Percentiles rank a stretch among this genome's conserved stretches.
These are phyloP conservation scores for Microplitis demolitor DNA, from an alignment of 1,140 invertebrate species.

Conservation along the genomic window DNA sequence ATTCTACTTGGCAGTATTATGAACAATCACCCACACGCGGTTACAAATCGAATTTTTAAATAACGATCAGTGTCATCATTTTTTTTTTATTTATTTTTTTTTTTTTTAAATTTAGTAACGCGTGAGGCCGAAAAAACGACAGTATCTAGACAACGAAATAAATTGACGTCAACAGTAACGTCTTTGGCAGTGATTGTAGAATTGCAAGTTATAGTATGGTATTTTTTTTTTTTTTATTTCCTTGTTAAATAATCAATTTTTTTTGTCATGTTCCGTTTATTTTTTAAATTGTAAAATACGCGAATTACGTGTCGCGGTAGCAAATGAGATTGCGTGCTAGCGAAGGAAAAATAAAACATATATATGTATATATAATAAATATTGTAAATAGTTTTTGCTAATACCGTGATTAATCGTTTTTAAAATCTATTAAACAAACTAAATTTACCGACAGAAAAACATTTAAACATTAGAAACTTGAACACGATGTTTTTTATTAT, in stretches of 20 bases:
- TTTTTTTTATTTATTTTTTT: no score
- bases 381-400: neutral
- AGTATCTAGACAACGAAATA: slow-evolving; percentile 43
- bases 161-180: slow-evolving; percentile 48
- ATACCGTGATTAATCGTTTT: no score
- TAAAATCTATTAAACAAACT: no score
- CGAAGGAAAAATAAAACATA: neutral
- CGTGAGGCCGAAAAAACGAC: slow-evolving; percentile 35
- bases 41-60: slow-evolving; percentile 6
- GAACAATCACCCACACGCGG: slow-evolving; percentile 47
- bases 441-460: neutral
- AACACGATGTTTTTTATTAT: neutral
- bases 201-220: slow-evolving; percentile 42
- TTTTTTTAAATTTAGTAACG: slow-evolving; percentile 1
- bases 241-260: slow-evolving; percentile 13
- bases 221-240: slow-evolving; percentile 20
- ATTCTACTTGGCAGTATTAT: slow-evolving; percentile 57
- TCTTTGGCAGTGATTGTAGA: slow-evolving; percentile 59
- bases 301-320: neutral
- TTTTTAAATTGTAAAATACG: slow-evolving; percentile 28
- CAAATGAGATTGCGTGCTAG: neutral
- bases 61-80: neutral
- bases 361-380: neutral
- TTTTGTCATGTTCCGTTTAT: neutral
- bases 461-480: neutral